Conservation (phyloP, 2,113 vertebrate species). For the Strigops habroptila region DNA sequence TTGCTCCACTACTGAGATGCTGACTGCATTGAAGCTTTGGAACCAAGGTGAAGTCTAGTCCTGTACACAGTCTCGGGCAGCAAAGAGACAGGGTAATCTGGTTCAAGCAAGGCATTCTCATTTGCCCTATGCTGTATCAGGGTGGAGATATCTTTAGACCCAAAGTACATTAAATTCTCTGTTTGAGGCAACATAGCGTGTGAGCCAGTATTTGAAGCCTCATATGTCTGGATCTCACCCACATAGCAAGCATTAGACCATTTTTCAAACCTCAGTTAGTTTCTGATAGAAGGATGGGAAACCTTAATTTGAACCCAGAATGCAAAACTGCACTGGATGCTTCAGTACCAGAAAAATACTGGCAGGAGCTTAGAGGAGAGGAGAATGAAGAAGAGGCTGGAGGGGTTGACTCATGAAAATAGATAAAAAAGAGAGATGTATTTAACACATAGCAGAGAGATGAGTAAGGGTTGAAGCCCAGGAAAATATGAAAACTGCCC, state of each 20-base stretch:
- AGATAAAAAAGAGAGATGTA: conserved; percentile 24
- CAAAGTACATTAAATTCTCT: background rate
- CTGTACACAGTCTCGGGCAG: background rate
- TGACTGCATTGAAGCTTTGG: background rate
- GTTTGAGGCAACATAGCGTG: background rate
- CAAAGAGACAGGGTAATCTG: background rate
- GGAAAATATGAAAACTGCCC: conserved; percentile 41
- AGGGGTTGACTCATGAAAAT: conserved; percentile 32
- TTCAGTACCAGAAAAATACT: conserved; percentile 24
- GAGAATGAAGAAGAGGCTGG: conserved; percentile 6
- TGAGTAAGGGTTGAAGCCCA: conserved; percentile 49
- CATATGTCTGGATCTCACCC: background rate
- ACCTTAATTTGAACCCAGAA: conserved; percentile 49
- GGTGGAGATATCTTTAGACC: background rate
- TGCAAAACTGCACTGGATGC: background rate
- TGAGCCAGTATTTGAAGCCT: background rate
- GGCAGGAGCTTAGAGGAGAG: background rate
- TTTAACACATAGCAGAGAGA: conserved; percentile 26
- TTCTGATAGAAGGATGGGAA: conserved; percentile 2
- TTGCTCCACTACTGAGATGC: background rate
- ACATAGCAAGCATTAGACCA: background rate
- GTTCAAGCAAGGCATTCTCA: background rate
- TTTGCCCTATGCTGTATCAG: background rate
- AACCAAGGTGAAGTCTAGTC: background rate
- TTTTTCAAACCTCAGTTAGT: conserved; percentile 14